These are phyloP conservation scores for Caranx ignobilis DNA, from an alignment of 2,113 vertebrate species.

Conservation along the genomic window DNA sequence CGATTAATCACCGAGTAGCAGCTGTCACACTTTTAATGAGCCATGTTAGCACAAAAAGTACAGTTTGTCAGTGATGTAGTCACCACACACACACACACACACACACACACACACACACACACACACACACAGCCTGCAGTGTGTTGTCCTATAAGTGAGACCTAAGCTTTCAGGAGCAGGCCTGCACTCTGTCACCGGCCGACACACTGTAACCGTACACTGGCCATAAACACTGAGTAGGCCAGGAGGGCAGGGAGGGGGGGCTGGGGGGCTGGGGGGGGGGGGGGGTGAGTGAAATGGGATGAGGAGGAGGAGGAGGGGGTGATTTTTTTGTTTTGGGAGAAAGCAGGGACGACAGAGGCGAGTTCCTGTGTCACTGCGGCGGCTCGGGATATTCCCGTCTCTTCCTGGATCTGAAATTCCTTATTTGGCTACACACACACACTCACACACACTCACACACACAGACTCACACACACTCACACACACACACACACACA, in stretches of 20 bases:
- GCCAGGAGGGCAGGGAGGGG: constrained; percentile 21
- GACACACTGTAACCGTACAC: constrained; percentile 75
- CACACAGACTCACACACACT: constrained; percentile 4
- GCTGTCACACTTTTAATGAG: constrained; percentile 74
- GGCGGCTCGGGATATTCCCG: constrained; percentile 29
- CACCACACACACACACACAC: constrained; percentile 52
- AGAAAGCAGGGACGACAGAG: constrained; percentile 38
- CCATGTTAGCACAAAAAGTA: constrained; percentile 55
- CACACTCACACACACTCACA: constrained; percentile 2
- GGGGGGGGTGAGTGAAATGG: background rate
- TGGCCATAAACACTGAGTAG: constrained; percentile 71
- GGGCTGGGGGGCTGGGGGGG: background rate
- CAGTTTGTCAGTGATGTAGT: constrained; percentile 48
- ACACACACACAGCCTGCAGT: constrained; percentile 18
- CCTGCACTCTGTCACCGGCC: constrained; percentile 78
- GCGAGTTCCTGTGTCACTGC: constrained; percentile 30
- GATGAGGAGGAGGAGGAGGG: background rate
- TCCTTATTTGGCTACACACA: constrained; percentile 43
- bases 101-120: constrained; percentile 50
- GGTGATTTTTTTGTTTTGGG: background rate
- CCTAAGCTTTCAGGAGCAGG: constrained; percentile 68
- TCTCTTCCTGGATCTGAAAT: constrained; percentile 34
- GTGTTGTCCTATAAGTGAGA: constrained; percentile 60
- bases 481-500: constrained; percentile 5
- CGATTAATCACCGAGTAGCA: constrained; percentile 66